Conservation (phyloP, 92 coral and sea anemone genomes). For the Bergia puertoricense region DNA sequence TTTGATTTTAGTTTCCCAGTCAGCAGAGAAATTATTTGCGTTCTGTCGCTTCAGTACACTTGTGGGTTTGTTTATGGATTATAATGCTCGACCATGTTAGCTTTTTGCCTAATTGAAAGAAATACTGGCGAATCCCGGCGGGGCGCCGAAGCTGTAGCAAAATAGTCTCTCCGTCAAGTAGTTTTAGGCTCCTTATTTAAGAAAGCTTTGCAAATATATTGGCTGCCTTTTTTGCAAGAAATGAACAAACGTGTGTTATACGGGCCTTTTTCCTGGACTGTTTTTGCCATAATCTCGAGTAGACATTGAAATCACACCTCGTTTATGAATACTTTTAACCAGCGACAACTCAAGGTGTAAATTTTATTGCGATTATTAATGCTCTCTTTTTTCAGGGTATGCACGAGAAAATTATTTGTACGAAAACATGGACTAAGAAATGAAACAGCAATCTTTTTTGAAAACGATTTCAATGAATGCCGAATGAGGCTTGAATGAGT, state of each 20-base stretch:
- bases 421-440: neutral
- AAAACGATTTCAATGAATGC: neutral
- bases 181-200: neutral
- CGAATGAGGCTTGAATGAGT: neutral
- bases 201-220: neutral
- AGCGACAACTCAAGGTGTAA: slow-evolving; percentile 6
- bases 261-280: neutral
- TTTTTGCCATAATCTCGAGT: neutral
- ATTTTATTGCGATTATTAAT: neutral
- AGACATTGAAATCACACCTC: slow-evolving; percentile 24
- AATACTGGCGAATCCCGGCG: slow-evolving; percentile 24
- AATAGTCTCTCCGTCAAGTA: neutral
- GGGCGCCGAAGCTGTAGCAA: slow-evolving; percentile 20
- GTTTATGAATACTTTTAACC: slow-evolving; percentile 42
- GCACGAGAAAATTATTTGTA: neutral
- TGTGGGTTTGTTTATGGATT: slow-evolving; percentile 38
- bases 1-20: neutral
- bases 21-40: neutral
- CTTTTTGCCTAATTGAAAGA: slow-evolving; percentile 35
- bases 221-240: neutral
- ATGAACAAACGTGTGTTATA: neutral
- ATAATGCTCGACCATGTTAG: slow-evolving; percentile 13
- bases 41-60: slow-evolving; percentile 18
- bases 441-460: neutral
- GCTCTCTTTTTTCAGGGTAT: neutral